These are phyloP conservation scores for Montipora cactus DNA, from an alignment of 64 coral and sea anemone species.

Conservation along the genomic window DNA sequence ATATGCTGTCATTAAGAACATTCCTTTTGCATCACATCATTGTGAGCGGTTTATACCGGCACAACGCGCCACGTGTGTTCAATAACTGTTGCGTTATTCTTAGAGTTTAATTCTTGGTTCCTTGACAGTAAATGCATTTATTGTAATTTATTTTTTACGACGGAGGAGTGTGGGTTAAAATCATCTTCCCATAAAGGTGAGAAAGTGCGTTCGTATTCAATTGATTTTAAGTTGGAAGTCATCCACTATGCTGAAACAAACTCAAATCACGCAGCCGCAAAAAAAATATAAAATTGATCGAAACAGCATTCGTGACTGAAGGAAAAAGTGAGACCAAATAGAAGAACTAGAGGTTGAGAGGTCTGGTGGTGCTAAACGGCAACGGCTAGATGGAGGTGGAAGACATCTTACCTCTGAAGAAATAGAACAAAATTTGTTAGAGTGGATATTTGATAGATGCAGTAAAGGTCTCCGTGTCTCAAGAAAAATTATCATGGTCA, in stretches of 20 bases:
- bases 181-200: slow-evolving; percentile 56
- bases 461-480: slow-evolving; percentile 34
- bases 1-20: no score
- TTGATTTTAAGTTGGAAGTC: slow-evolving; percentile 61
- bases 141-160: background rate
- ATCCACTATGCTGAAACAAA: slow-evolving; percentile 53
- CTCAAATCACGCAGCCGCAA: slow-evolving; percentile 27
- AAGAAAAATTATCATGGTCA: slow-evolving; percentile 25
- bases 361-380: no score
- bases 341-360: no score
- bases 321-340: no score
- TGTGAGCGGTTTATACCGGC: no score
- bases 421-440: slow-evolving; percentile 53
- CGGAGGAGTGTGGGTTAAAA: slow-evolving; percentile 9
- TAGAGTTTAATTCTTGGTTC: no score
- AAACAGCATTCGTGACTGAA: no score
- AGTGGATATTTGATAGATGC: slow-evolving; percentile 31
- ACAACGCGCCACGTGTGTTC: no score
- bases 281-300: no score
- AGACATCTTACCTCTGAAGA: slow-evolving; percentile 27
- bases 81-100: no score
- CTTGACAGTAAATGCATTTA: no score
- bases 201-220: slow-evolving; percentile 35
- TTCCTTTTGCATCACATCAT: no score
- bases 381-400: slow-evolving; percentile 49